A percentile compares a stretch with the other conserved stretches of the same genome.
phyloP scores from a whole-genome alignment of 2,888 invertebrate genomes.

The Lasiommata megera region DNA sequence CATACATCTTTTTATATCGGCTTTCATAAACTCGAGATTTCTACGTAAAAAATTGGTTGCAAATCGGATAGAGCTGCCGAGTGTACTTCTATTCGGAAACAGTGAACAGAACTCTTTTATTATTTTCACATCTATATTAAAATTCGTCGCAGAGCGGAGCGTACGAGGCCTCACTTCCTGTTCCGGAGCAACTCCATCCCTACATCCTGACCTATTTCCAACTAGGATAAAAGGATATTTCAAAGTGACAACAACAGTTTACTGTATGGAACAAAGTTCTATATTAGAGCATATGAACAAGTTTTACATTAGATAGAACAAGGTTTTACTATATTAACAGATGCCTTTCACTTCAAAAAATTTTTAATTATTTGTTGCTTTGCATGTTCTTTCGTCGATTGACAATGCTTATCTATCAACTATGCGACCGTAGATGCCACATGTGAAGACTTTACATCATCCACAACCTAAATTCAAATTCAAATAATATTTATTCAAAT shows the following conservation, averaged over 20 bases:
- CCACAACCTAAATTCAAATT: too few relatives aligned
- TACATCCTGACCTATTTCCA: conserved; percentile 30
- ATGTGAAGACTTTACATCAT: too few relatives aligned
- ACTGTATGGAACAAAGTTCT: neutral
- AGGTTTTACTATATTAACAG: neutral
- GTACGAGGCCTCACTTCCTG: conserved; percentile 15
- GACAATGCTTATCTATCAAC: too few relatives aligned
- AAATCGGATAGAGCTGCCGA: conserved; percentile 1
- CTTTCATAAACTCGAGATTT: too few relatives aligned
- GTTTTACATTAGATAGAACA: neutral
- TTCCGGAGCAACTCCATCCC: conserved; percentile 27
- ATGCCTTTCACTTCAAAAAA: neutral
- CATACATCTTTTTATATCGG: too few relatives aligned
- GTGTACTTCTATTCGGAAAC: neutral
- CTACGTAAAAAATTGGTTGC: neutral
- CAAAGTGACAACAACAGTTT: neutral
- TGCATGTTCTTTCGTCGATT: too few relatives aligned
- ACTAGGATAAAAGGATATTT: conserved; percentile 14
- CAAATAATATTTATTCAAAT: too few relatives aligned
- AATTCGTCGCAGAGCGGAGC: conserved; percentile 12
- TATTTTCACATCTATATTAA: conserved; percentile 17
- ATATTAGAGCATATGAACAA: neutral
- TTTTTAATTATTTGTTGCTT: too few relatives aligned
- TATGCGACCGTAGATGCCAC: too few relatives aligned
- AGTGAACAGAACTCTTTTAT: conserved; percentile 7